Evolutionary conservation across 2,797 vertebrate species (phyloP).

Genomic region (Eleutherodactylus coqui): DNA sequence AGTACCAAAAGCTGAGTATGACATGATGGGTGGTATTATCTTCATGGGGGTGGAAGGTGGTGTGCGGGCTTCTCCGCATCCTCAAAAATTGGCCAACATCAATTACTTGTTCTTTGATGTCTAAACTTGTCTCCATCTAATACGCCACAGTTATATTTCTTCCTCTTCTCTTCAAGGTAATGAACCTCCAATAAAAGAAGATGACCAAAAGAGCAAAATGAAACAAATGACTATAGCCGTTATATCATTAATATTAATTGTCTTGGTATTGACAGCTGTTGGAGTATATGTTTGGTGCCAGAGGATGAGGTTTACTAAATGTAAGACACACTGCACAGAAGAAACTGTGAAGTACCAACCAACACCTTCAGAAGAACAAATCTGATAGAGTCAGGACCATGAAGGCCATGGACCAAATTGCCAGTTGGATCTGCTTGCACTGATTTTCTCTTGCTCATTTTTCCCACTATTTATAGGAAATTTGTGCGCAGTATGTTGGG

Average conservation of each 20-base stretch:
- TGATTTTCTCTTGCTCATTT: neutral
- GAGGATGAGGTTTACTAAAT: neutral
- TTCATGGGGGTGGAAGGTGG: neutral
- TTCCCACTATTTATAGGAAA: neutral
- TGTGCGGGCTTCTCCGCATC: neutral
- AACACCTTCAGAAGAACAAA: neutral
- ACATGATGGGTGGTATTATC: neutral
- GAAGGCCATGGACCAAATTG: neutral
- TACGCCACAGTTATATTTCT: neutral
- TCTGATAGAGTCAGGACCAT: neutral
- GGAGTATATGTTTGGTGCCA: neutral
- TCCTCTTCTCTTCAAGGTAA: neutral
- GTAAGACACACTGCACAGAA: neutral
- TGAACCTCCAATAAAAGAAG: neutral
- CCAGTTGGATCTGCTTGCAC: neutral
- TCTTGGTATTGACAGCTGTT: neutral
- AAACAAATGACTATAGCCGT: neutral
- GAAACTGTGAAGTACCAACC: neutral
- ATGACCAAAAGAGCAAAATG: neutral
- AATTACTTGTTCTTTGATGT: neutral
- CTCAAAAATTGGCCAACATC: neutral
- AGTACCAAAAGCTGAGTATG: neutral
- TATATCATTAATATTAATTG: neutral
- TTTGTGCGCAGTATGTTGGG: neutral
- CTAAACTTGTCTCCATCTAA: neutral